A percentile compares a stretch with the other conserved stretches of the same genome.
phyloP scores from a whole-genome alignment of 2,113 vertebrate genomes.

The Leucopsar rothschildi region DNA sequence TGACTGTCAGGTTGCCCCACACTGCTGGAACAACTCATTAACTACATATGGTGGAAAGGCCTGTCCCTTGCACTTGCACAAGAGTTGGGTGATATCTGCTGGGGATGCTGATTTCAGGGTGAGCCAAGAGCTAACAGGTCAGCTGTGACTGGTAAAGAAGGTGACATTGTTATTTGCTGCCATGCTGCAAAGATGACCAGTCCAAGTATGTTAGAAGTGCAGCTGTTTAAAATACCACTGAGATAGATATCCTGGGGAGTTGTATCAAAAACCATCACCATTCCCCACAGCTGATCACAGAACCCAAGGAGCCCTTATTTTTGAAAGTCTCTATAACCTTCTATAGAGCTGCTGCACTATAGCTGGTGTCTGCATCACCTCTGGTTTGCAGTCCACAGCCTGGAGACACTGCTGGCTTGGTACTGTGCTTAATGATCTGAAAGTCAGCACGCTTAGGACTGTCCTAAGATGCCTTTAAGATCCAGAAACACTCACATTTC shows the following conservation, averaged over 20 bases:
- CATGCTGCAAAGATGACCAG: neutral
- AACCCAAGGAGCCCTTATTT: neutral
- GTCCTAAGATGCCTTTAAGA: neutral
- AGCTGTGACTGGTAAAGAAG: neutral
- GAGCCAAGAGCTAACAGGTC: neutral
- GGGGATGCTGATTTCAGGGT: neutral
- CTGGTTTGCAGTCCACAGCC: neutral
- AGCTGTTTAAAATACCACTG: neutral
- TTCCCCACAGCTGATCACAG: neutral
- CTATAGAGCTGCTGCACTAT: neutral
- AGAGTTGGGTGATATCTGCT: neutral
- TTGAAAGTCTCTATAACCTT: neutral
- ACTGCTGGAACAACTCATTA: neutral
- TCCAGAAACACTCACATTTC: neutral
- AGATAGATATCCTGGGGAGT: neutral
- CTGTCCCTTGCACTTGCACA: neutral
- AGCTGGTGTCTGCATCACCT: neutral
- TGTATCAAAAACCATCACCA: neutral
- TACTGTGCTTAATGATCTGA: neutral
- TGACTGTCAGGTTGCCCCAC: neutral
- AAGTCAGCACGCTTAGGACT: neutral
- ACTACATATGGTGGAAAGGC: neutral
- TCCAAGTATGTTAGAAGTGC: neutral
- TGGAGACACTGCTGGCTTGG: neutral
- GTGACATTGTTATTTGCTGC: neutral